These are phyloP conservation scores for Dascillus cervinus DNA, from an alignment of 2,888 invertebrate genomes.

Conservation along the genomic window DNA sequence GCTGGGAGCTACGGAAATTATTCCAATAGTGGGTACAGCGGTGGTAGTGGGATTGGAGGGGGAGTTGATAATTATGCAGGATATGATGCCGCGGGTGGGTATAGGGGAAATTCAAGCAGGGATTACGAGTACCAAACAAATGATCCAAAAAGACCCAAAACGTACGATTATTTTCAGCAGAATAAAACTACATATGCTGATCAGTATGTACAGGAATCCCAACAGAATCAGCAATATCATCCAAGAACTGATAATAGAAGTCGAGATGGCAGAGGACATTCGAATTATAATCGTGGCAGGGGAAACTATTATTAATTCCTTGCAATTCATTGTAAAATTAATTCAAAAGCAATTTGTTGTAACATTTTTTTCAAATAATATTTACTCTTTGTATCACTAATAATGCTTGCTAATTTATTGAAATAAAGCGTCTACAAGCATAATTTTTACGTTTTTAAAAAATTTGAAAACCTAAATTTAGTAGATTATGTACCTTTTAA, in stretches of 20 bases:
- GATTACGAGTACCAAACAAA: constrained; percentile 13
- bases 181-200: constrained; percentile 38
- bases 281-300: constrained; percentile 37
- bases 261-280: constrained; percentile 30
- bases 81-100: constrained; percentile 31
- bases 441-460: no score
- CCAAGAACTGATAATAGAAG: constrained; percentile 26
- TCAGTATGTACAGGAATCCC: constrained; percentile 40
- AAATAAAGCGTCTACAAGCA: no score
- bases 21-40: not conserved
- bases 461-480: no score
- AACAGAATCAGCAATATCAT: constrained; percentile 39
- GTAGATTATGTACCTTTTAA: no score
- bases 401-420: no score
- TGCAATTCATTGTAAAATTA: no score
- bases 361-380: no score
- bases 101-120: constrained; percentile 21
- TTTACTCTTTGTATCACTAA: no score
- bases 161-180: constrained; percentile 39
- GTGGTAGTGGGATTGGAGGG: constrained; percentile 16
- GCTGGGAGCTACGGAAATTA: constrained; percentile 32
- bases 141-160: constrained; percentile 39
- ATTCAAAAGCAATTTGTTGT: no score
- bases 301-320: constrained; percentile 2
- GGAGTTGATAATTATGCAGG: no score